phyloP scores from a whole-genome alignment of 2,888 invertebrate genomes.

The Poecilus cupreus region DNA sequence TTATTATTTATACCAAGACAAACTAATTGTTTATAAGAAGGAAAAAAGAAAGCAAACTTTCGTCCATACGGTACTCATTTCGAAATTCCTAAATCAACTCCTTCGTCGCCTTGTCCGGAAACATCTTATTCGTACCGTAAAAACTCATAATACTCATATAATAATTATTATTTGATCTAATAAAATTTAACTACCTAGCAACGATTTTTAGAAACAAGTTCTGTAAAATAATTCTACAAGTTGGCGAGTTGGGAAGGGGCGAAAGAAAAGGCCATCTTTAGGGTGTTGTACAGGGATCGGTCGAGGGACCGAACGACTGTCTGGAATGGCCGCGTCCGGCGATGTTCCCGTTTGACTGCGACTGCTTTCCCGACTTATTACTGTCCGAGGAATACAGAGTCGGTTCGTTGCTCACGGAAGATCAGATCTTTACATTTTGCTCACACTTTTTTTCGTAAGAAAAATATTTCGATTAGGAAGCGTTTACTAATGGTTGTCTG shows the following conservation, averaged over 20 bases:
- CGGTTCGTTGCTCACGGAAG: constrained; percentile 1
- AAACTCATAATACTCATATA: no score
- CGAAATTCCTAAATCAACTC: no score
- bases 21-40: no score
- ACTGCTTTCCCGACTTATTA: constrained; percentile 44
- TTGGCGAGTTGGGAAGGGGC: background rate
- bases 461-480: background rate
- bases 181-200: no score
- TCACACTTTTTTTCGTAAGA: constrained; percentile 2
- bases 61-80: no score
- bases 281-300: background rate
- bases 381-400: constrained; percentile 31
- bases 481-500: background rate
- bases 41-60: no score
- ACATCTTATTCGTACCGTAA: no score
- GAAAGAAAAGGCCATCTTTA: background rate
- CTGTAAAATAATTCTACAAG: no score
- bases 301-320: background rate
- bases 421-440: background rate
- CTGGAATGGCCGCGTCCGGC: background rate
- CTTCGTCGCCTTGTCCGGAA: no score
- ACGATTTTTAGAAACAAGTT: no score
- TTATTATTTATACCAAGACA: no score
- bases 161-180: no score
- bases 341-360: constrained; percentile 1